phyloP scores from a whole-genome alignment of 2,113 vertebrate genomes.

The Periophthalmus modestus region DNA sequence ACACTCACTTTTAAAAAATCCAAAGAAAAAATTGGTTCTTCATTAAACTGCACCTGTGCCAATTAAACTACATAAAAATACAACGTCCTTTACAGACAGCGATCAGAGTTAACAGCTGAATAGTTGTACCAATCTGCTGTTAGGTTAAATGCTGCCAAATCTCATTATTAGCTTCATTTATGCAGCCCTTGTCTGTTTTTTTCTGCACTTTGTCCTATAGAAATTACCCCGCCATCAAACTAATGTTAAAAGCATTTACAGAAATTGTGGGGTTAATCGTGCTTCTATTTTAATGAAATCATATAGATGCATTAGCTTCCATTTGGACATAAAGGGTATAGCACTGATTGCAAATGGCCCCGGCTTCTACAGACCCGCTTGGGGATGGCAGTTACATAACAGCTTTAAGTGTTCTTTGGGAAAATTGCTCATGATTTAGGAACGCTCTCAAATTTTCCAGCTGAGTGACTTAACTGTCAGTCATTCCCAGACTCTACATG shows the following conservation, averaged over 20 bases:
- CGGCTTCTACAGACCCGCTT: slow-evolving; percentile 14
- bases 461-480: slow-evolving; percentile 7
- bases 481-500: neutral
- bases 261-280: neutral
- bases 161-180: slow-evolving; percentile 68
- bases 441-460: slow-evolving; percentile 4
- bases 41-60: too few species aligned
- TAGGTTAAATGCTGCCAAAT: slow-evolving; percentile 42
- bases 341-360: slow-evolving; percentile 12
- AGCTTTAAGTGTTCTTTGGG: slow-evolving; percentile 14
- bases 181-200: slow-evolving; percentile 64
- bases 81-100: neutral
- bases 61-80: neutral
- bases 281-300: slow-evolving; percentile 11
- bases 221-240: slow-evolving; percentile 46
- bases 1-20: too few species aligned
- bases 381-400: slow-evolving; percentile 28
- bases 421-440: slow-evolving; percentile 14
- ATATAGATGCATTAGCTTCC: slow-evolving; percentile 2
- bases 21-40: too few species aligned
- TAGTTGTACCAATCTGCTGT: slow-evolving; percentile 34
- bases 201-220: slow-evolving; percentile 30
- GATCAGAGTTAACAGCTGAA: slow-evolving; percentile 42
- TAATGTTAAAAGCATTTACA: neutral
- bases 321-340: neutral